Evolutionary conservation across 2,888 invertebrate species (phyloP).

Genomic region (Tillus elongatus): DNA sequence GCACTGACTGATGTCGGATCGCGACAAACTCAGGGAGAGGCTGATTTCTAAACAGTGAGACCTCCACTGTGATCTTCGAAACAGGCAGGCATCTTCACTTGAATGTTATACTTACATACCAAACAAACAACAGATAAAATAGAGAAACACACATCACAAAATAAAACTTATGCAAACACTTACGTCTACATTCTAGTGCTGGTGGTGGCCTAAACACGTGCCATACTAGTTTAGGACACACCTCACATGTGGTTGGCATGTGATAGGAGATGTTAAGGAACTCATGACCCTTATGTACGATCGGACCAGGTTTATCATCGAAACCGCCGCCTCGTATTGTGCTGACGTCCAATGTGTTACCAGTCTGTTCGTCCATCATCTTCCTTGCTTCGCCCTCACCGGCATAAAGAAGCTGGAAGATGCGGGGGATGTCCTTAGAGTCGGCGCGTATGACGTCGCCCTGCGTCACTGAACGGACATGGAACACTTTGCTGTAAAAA

Average conservation of each 20-base stretch:
- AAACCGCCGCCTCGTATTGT: conserved; percentile 39
- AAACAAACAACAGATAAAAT: too few species aligned
- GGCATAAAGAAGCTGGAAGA: conserved; percentile 94
- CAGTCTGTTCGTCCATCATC: conserved; percentile 57
- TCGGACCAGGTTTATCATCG: conserved; percentile 52
- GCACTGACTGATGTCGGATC: too few species aligned
- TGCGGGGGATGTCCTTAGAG: conserved; percentile 97
- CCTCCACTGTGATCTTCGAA: too few species aligned
- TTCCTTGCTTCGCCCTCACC: conserved; percentile 90
- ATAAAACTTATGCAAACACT: too few species aligned
- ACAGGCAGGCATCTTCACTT: too few species aligned
- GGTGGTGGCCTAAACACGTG: conserved; percentile 96
- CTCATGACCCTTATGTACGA: conserved; percentile 87
- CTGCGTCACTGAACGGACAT: conserved; percentile 96
- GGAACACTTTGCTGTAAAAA: conserved; percentile 85
- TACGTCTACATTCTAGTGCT: conserved; percentile 93
- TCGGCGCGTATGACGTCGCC: conserved; percentile 98
- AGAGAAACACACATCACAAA: too few species aligned
- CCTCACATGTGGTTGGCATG: conserved; percentile 97
- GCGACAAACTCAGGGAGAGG: too few species aligned
- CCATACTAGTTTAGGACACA: conserved; percentile 94
- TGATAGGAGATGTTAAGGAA: conserved; percentile 93
- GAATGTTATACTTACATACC: too few species aligned
- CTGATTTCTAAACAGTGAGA: too few species aligned
- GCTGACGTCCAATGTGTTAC: conserved; percentile 44